phyloP scores from a whole-genome alignment of 2,113 vertebrate species.

The Dinomys branickii region DNA sequence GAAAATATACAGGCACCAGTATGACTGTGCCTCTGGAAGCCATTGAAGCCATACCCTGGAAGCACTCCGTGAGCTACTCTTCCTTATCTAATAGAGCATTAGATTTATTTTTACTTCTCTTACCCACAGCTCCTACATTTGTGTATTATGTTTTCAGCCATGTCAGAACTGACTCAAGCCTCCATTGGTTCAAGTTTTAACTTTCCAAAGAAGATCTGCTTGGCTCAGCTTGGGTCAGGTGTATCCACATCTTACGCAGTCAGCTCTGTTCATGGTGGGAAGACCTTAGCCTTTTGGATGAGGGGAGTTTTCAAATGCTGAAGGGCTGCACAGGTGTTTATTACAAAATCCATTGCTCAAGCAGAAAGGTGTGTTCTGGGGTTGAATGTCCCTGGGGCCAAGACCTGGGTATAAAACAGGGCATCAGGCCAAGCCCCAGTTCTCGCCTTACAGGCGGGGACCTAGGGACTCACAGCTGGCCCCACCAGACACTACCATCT shows the following conservation, averaged over 20 bases:
- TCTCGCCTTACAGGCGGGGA: neutral
- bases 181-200: neutral
- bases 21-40: neutral
- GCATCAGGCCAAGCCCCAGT: neutral
- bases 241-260: neutral
- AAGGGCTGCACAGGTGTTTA: neutral
- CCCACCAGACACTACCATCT: constrained; percentile 31
- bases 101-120: neutral
- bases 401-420: neutral
- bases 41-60: neutral
- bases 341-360: neutral
- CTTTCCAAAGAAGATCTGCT: neutral
- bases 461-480: neutral
- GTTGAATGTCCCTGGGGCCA: neutral
- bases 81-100: neutral
- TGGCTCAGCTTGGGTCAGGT: neutral
- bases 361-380: neutral
- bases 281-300: neutral
- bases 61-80: neutral
- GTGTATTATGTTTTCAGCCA: neutral
- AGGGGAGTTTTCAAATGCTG: neutral
- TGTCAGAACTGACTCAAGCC: neutral
- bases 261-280: neutral
- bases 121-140: neutral
- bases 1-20: neutral